Evolutionary conservation across 2,113 vertebrate species (phyloP).

Genomic region (Pycnonotus jocosus): DNA sequence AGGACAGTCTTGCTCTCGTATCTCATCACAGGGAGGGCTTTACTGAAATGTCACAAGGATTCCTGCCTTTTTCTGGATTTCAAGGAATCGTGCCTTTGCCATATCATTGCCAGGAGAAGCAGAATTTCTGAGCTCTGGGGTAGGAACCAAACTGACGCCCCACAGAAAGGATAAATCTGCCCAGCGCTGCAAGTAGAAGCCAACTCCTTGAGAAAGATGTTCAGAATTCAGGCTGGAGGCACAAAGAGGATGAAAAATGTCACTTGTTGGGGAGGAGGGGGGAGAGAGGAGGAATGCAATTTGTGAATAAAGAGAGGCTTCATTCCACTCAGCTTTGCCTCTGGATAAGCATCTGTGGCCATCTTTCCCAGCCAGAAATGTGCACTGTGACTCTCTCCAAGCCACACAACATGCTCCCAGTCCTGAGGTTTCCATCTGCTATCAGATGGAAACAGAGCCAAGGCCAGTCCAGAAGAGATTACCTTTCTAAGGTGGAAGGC

Average conservation of each 20-base stretch:
- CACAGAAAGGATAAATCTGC: not conserved
- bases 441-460: not conserved
- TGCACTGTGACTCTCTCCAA: not conserved
- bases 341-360: constrained; percentile 31
- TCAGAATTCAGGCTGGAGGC: not conserved
- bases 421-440: not conserved
- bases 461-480: not conserved
- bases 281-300: not conserved
- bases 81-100: not conserved
- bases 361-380: not conserved
- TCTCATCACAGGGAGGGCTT: not conserved
- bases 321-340: not conserved
- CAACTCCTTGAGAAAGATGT: not conserved
- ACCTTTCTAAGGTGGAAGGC: not conserved
- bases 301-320: not conserved
- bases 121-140: not conserved
- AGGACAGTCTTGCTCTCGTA: not conserved
- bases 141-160: not conserved
- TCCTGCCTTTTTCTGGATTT: not conserved
- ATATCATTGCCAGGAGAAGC: not conserved
- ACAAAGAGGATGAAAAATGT: not conserved
- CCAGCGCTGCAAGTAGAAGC: not conserved
- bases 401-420: not conserved
- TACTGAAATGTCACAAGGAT: not conserved
- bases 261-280: not conserved